Base-by-base conservation (phyloP, 2,888 invertebrate genomes). In the Aleiodes leptofemur region DNA sequence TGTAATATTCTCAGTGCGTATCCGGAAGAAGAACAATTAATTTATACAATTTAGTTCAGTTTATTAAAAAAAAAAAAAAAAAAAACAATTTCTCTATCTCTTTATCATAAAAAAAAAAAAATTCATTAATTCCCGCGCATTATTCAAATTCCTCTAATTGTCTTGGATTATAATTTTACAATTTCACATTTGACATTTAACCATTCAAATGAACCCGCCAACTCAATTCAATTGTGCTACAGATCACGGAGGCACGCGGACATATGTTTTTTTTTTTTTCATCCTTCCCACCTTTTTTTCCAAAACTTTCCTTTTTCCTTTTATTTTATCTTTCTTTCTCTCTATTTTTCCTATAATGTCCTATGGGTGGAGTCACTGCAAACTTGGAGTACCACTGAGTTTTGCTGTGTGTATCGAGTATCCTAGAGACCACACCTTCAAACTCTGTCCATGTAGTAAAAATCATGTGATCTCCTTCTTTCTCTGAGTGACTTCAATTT, bases 261-360 rank as follows among this genome's bases (percentile, higher is more conserved):
- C 43, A 9, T 43, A 9, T 9, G 9, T 1, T 43, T 43, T 43
- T 64, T 43, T 43, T 64, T 64, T 23, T 48, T 43, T 68, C 13
- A 38, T 13, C 38, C 13, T 69, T 61, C 29, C 14, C 43, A 57
- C 50, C 9, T 48, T 38, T 57, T 57, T 61, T 74, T 16, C 16
- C 71, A 16, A 43, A 38, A 64, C 55, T 57, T 72, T 66, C 53
- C 55, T 53, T 50, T 50, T 68, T 61, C 9, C 43, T 43, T 43
- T 8, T 23, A 23, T 23, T 23, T 23, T 23, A 2, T 7, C 38
- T 38, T 8, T 38, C 38, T 38, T 9, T 43, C 43, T 43, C 43
- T 43, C 43, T 9, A 0, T 43, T 76, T 70, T 69, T 56, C 71
- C 70, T 38, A 71, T 74, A 51, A 38, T 66, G 55, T 59, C 61